Conservation (phyloP, 2,888 invertebrate species). For the Atherix ibis region DNA sequence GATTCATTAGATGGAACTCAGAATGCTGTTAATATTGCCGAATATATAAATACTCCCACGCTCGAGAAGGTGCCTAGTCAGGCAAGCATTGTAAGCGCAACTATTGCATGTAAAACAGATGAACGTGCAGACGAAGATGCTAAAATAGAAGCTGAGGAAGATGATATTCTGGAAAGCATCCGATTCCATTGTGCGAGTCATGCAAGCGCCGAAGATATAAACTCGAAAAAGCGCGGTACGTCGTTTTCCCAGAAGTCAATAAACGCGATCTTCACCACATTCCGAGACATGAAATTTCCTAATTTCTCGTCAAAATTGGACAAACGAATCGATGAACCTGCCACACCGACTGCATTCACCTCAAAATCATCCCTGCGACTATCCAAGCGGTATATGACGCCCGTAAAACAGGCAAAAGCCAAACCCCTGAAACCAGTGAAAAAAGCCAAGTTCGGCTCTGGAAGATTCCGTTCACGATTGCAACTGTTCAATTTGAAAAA, state of each 20-base stretch:
- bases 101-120: not conserved
- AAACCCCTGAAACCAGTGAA: constrained; percentile 4
- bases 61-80: not conserved
- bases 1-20: not conserved
- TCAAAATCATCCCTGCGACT: constrained; percentile 15
- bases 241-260: constrained; percentile 31
- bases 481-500: constrained; percentile 22
- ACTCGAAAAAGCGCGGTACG: constrained; percentile 24
- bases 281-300: constrained; percentile 26
- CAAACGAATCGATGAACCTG: not conserved
- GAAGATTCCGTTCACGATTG: constrained; percentile 28
- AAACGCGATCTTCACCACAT: constrained; percentile 24
- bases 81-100: not conserved
- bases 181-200: no score
- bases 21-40: not conserved
- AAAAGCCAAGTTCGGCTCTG: constrained; percentile 7
- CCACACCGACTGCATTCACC: not conserved
- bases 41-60: not conserved
- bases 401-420: constrained; percentile 30
- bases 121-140: not conserved
- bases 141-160: not conserved
- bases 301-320: constrained; percentile 11
- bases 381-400: no score
- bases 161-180: no score
- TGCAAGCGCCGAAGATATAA: not conserved